These are phyloP conservation scores for Prenolepis imparis DNA, from an alignment of 2,888 invertebrate genomes.

Conservation along the genomic window DNA sequence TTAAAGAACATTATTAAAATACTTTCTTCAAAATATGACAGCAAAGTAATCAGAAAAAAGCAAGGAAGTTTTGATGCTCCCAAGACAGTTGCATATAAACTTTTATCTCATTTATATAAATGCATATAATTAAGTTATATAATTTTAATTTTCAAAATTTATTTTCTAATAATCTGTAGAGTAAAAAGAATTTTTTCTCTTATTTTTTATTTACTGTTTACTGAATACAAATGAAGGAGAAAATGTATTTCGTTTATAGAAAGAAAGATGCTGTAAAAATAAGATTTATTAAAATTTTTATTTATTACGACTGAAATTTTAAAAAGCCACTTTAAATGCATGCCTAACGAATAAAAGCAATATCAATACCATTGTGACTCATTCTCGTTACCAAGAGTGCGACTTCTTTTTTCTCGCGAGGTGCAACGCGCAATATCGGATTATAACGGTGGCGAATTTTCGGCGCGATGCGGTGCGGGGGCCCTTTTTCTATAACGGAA, in stretches of 20 bases:
- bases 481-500: conserved; percentile 65
- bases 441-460: conserved; percentile 46
- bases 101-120: neutral
- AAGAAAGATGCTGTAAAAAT: no score
- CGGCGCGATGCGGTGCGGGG: conserved; percentile 38
- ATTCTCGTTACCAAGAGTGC: neutral
- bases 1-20: neutral
- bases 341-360: conserved; percentile 25
- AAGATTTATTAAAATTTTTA: neutral
- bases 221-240: neutral
- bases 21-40: neutral
- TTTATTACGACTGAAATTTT: neutral
- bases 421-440: conserved; percentile 31
- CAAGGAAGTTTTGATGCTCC: neutral
- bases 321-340: neutral
- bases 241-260: neutral
- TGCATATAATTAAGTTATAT: neutral
- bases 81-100: neutral
- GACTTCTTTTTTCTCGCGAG: conserved; percentile 35
- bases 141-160: neutral
- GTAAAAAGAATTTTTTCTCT: neutral
- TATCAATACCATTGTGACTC: conserved; percentile 27
- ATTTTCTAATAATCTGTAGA: neutral
- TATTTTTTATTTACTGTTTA: neutral
- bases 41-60: neutral